Evolutionary conservation across 2,888 invertebrate genomes (phyloP).

Genomic region (Scaptomyza tumidula): DNA sequence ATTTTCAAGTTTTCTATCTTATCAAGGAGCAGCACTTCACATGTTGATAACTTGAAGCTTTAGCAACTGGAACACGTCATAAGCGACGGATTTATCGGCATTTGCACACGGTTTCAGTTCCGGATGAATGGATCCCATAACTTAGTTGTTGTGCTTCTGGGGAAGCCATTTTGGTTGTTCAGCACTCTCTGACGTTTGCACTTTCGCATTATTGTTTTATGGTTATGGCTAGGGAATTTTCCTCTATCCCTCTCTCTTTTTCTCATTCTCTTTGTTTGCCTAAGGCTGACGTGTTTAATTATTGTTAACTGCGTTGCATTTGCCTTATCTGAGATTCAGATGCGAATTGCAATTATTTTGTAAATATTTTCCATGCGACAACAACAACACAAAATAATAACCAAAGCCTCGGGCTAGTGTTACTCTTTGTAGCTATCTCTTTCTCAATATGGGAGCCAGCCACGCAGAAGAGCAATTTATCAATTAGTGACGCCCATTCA

Average conservation of each 20-base stretch:
- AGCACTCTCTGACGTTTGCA: slow-evolving; percentile 24
- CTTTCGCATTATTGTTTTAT: background rate
- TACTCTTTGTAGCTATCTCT: background rate
- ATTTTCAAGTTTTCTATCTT: slow-evolving; percentile 24
- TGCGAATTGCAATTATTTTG: slow-evolving; percentile 35
- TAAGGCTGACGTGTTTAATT: slow-evolving; percentile 37
- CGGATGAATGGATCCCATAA: slow-evolving; percentile 38
- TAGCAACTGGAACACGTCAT: slow-evolving; percentile 23
- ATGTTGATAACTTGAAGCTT: background rate
- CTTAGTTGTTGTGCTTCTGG: background rate
- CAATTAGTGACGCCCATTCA: slow-evolving; percentile 78
- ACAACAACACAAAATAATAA: slow-evolving; percentile 6
- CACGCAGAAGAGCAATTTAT: slow-evolving; percentile 72
- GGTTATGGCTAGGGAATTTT: slow-evolving; percentile 4
- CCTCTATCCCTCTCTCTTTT: background rate
- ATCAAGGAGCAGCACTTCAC: slow-evolving; percentile 20
- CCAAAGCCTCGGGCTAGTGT: background rate
- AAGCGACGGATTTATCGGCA: slow-evolving; percentile 21
- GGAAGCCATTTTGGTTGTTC: slow-evolving; percentile 59
- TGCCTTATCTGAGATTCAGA: slow-evolving; percentile 54
- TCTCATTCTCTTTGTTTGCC: background rate
- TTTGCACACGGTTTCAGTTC: slow-evolving; percentile 60
- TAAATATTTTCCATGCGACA: slow-evolving; percentile 29
- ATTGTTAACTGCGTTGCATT: slow-evolving; percentile 40
- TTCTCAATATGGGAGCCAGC: slow-evolving; percentile 42